Conservation (phyloP, 2,888 invertebrate species). For the Stomorhina lunata region DNA sequence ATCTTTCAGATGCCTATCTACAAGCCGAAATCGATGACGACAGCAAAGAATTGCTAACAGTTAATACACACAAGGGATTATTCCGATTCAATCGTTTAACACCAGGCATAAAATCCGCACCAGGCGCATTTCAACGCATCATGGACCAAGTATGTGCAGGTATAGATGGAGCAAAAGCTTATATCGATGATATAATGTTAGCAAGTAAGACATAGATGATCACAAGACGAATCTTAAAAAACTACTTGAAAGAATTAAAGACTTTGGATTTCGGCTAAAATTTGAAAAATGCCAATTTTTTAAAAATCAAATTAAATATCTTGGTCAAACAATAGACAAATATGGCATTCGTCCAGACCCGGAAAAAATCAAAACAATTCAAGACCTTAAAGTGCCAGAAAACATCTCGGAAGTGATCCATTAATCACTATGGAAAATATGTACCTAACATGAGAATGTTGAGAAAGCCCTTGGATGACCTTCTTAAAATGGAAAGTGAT, state of each 20-base stretch:
- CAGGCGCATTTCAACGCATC: conserved; percentile 63
- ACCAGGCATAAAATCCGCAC: conserved; percentile 66
- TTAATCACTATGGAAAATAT: conserved; percentile 59
- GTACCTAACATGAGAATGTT: conserved; percentile 31
- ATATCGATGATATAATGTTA: conserved; percentile 64
- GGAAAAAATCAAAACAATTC: conserved; percentile 4
- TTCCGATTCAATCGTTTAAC: conserved; percentile 56
- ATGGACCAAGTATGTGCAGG: conserved; percentile 59
- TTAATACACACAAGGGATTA: conserved; percentile 62
- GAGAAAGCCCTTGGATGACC: conserved; percentile 40
- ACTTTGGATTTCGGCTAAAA: conserved; percentile 48
- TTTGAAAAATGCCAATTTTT: conserved; percentile 59
- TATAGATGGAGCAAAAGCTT: conserved; percentile 31
- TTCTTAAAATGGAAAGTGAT: conserved; percentile 29
- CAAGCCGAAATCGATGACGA: conserved; percentile 64
- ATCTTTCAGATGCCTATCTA: conserved; percentile 66
- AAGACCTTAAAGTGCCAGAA: conserved; percentile 40
- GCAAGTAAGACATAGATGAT: conserved; percentile 10
- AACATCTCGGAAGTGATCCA: conserved; percentile 38
- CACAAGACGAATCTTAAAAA: conserved; percentile 8
- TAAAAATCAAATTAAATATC: conserved; percentile 29
- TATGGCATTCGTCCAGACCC: conserved; percentile 43
- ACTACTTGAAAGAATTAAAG: conserved; percentile 38
- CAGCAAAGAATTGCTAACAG: conserved; percentile 59
- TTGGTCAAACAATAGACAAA: conserved; percentile 52